Evolutionary conservation across 2,888 invertebrate genomes (phyloP).

Genomic region (Hydroisotoma schaefferi): DNA sequence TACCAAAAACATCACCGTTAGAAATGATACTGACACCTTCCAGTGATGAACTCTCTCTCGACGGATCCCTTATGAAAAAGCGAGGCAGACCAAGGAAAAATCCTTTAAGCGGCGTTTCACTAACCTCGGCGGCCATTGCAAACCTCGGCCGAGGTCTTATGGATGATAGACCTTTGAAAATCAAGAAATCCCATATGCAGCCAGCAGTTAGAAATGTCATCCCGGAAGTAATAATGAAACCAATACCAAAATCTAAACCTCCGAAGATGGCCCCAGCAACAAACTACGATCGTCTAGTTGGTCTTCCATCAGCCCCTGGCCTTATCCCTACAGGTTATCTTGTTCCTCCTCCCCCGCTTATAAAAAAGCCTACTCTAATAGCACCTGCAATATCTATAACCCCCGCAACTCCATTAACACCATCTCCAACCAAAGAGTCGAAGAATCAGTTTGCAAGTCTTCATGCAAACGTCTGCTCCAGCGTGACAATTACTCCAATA

Average conservation of each 20-base stretch:
- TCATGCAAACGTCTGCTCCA: conserved; percentile 45
- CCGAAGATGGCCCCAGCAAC: conserved; percentile 13
- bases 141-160: conserved; percentile 25
- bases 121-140: conserved; percentile 20
- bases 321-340: conserved; percentile 40
- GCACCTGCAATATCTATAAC: conserved; percentile 46
- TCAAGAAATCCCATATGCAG: conserved; percentile 35
- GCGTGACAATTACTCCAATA: conserved; percentile 47
- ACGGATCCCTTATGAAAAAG: conserved; percentile 22
- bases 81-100: conserved; percentile 44
- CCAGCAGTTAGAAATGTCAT: conserved; percentile 24
- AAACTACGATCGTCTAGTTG: conserved; percentile 29
- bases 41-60: not conserved
- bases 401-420: conserved; percentile 35
- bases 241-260: conserved; percentile 8
- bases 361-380: conserved; percentile 32
- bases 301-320: conserved; percentile 42
- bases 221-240: conserved; percentile 36
- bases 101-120: not conserved
- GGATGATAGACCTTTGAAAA: conserved; percentile 20
- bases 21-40: not conserved
- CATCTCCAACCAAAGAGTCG: conserved; percentile 17
- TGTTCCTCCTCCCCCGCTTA: conserved; percentile 1
- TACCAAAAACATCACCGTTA: conserved; percentile 14
- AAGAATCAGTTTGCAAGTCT: conserved; percentile 12